Conservation (phyloP, 2,113 vertebrate species). For the Pachypanchax playfairii region DNA sequence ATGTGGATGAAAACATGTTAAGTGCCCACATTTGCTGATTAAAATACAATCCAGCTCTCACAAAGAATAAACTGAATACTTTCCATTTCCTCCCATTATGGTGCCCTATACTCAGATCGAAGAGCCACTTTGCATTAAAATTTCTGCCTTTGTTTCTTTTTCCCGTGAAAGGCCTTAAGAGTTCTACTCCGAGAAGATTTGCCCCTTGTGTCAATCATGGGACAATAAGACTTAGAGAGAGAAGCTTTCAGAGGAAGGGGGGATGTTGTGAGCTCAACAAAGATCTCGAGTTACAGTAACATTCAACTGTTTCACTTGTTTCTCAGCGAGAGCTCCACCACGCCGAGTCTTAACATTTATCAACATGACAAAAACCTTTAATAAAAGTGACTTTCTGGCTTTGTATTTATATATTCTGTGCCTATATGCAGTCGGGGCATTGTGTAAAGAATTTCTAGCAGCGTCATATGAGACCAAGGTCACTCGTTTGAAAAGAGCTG, state of each 20-base stretch:
- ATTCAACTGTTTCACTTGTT: constrained; percentile 24
- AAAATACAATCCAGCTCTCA: constrained; percentile 11
- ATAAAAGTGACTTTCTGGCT: constrained; percentile 55
- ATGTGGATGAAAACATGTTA: constrained; percentile 9
- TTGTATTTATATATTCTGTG: constrained; percentile 27
- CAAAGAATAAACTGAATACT: constrained; percentile 22
- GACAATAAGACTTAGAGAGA: constrained; percentile 23
- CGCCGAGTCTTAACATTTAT: constrained; percentile 23
- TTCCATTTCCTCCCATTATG: constrained; percentile 39
- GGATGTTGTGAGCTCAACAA: neutral
- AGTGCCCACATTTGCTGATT: constrained; percentile 25
- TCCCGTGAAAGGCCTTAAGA: constrained; percentile 11
- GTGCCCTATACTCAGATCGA: constrained; percentile 30
- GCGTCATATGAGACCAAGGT: constrained; percentile 38
- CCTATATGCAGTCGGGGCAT: constrained; percentile 22
- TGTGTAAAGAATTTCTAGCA: constrained; percentile 22
- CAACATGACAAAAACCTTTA: constrained; percentile 22
- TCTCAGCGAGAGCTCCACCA: constrained; percentile 2
- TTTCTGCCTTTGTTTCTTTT: constrained; percentile 1
- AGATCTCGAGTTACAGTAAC: constrained; percentile 6
- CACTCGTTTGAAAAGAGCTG: constrained; percentile 22
- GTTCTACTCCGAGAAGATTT: constrained; percentile 14
- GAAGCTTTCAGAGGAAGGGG: neutral
- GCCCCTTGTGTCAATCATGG: constrained; percentile 31
- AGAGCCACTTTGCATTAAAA: constrained; percentile 25